Evolutionary conservation across 2,888 invertebrate species (phyloP).

Genomic region (Drosophila monieri): DNA sequence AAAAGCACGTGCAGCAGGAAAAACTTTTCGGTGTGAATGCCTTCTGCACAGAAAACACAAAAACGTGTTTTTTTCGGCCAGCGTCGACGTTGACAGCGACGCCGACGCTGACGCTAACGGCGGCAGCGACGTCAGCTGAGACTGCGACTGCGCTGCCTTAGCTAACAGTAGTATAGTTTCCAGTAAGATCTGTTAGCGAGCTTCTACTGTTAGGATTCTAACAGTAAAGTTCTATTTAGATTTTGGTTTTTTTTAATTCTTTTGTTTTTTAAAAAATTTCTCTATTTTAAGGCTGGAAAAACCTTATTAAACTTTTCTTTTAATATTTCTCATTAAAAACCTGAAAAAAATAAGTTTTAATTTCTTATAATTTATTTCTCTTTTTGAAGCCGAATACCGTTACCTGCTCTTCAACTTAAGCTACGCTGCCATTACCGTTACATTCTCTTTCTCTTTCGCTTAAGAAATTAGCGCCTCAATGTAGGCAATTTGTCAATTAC

Average conservation of each 20-base stretch:
- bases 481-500: constrained; percentile 40
- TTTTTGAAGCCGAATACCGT: neutral
- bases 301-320: no score
- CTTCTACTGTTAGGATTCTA: neutral
- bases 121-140: neutral
- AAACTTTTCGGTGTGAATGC: constrained; percentile 83
- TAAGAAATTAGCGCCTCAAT: constrained; percentile 39
- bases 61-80: constrained; percentile 71
- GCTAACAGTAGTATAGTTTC: neutral
- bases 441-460: neutral
- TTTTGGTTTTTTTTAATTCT: no score
- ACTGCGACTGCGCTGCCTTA: neutral
- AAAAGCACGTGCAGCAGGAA: constrained; percentile 53
- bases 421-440: neutral
- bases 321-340: no score
- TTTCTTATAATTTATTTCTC: neutral
- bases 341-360: neutral
- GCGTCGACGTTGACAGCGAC: constrained; percentile 18
- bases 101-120: constrained; percentile 27
- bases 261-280: no score
- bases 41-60: constrained; percentile 80
- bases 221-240: neutral
- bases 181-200: neutral
- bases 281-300: no score
- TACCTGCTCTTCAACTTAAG: neutral